Percentiles rank a stretch among this genome's conserved stretches.
Evolutionary conservation across 2,113 vertebrate genomes (phyloP).

Genomic region (Nibea coibor): DNA sequence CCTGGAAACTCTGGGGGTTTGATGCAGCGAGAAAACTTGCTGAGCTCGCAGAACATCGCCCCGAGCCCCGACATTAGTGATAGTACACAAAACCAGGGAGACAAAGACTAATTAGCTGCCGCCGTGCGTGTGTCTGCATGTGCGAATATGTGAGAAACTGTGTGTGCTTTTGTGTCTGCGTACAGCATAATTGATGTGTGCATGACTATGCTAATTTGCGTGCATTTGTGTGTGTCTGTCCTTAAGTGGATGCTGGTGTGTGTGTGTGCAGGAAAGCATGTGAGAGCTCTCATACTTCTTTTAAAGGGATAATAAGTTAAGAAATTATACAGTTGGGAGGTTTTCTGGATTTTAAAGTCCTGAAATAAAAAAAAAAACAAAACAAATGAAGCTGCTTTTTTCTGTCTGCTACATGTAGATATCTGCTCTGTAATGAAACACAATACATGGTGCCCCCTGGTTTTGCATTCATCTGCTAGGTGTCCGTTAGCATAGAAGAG

Average conservation of each 20-base stretch:
- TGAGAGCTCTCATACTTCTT: slow-evolving; percentile 44
- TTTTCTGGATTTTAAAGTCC: background rate
- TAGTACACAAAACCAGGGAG: slow-evolving; percentile 73
- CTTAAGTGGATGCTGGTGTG: slow-evolving; percentile 30
- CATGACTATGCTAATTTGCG: slow-evolving; percentile 59
- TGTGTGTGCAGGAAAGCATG: slow-evolving; percentile 23
- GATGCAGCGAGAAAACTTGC: slow-evolving; percentile 75
- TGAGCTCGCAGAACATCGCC: slow-evolving; percentile 74
- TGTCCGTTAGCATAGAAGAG: background rate
- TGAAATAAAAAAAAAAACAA: too few species aligned
- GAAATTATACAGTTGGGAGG: slow-evolving; percentile 22
- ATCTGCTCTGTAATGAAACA: background rate
- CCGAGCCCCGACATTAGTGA: slow-evolving; percentile 67
- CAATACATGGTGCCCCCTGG: too few species aligned
- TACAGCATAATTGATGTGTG: slow-evolving; percentile 50
- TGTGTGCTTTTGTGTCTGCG: slow-evolving; percentile 31
- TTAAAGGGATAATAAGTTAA: slow-evolving; percentile 52
- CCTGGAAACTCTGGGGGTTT: slow-evolving; percentile 73
- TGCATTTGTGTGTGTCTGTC: slow-evolving; percentile 35
- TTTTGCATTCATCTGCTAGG: background rate
- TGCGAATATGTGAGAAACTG: slow-evolving; percentile 1
- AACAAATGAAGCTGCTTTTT: background rate
- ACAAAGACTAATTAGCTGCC: slow-evolving; percentile 79
- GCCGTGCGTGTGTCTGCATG: slow-evolving; percentile 21
- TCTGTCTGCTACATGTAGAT: background rate